phyloP scores from a whole-genome alignment of 2,888 invertebrate genomes.

The Heterodera filipjevi region DNA sequence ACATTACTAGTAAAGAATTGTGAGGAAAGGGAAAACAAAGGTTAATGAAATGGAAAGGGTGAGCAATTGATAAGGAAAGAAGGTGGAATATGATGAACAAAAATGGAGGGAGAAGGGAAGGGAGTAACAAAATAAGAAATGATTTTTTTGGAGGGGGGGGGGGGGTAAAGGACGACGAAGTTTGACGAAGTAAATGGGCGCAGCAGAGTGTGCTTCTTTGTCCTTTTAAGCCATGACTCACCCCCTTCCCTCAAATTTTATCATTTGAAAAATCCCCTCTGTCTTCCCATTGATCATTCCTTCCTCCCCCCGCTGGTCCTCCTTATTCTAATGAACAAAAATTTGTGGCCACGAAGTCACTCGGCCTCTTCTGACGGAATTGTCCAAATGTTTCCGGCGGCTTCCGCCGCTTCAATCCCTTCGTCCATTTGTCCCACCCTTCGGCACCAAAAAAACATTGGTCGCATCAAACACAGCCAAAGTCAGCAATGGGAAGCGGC shows the following conservation, averaged over 20 bases:
- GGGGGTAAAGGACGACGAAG: no score
- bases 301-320: no score
- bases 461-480: neutral
- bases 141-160: no score
- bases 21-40: no score
- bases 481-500: neutral
- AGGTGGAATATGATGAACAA: neutral
- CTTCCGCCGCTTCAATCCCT: neutral
- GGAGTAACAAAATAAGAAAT: no score
- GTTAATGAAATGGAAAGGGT: neutral
- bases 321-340: neutral
- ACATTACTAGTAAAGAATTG: no score
- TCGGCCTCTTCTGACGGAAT: neutral
- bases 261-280: neutral
- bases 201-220: no score
- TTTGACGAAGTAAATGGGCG: neutral
- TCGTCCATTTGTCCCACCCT: neutral
- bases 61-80: neutral
- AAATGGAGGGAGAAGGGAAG: no score
- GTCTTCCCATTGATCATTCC: neutral
- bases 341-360: slow-evolving; percentile 1
- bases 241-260: neutral
- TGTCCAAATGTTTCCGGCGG: neutral
- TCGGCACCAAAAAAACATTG: neutral
- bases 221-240: neutral